Percentiles rank a stretch among this genome's conserved stretches.
phyloP scores from a whole-genome alignment of 37 sponge, comb jelly and placozoan species.

The Diacarnus erythraeanus region DNA sequence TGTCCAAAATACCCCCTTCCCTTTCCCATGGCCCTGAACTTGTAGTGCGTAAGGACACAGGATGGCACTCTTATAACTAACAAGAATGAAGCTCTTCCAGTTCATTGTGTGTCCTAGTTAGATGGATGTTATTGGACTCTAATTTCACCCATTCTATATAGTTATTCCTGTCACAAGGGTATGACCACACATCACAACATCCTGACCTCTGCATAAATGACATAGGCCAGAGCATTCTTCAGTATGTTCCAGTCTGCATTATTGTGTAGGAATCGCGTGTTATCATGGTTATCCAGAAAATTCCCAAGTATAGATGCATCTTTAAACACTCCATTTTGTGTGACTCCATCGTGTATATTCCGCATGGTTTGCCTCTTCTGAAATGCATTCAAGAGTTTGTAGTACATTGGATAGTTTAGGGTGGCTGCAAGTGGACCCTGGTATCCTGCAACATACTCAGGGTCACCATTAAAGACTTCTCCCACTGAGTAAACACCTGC shows the following conservation, averaged over 20 bases:
- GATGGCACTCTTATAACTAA: too few relatives aligned
- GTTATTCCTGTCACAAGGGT: too few relatives aligned
- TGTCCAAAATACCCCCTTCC: too few relatives aligned
- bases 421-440: slow-evolving; percentile 57
- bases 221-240: slow-evolving; percentile 69
- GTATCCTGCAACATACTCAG: slow-evolving; percentile 53
- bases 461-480: slow-evolving; percentile 76
- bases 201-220: slow-evolving; percentile 73
- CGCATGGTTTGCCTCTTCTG: slow-evolving; percentile 58
- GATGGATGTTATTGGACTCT: too few relatives aligned
- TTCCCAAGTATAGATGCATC: slow-evolving; percentile 73
- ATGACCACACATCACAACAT: too few relatives aligned
- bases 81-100: too few relatives aligned
- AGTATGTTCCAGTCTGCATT: slow-evolving; percentile 49
- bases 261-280: slow-evolving; percentile 57
- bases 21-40: too few relatives aligned
- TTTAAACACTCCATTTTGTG: slow-evolving; percentile 32
- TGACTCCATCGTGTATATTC: slow-evolving; percentile 60
- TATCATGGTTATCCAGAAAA: slow-evolving; percentile 85
- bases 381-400: slow-evolving; percentile 54
- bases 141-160: too few relatives aligned
- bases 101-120: too few relatives aligned
- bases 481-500: slow-evolving; percentile 72
- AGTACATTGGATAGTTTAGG: slow-evolving; percentile 88
- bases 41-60: too few relatives aligned